Conservation (phyloP, 2,888 invertebrate genomes). For the Chrysolina haemoptera region DNA sequence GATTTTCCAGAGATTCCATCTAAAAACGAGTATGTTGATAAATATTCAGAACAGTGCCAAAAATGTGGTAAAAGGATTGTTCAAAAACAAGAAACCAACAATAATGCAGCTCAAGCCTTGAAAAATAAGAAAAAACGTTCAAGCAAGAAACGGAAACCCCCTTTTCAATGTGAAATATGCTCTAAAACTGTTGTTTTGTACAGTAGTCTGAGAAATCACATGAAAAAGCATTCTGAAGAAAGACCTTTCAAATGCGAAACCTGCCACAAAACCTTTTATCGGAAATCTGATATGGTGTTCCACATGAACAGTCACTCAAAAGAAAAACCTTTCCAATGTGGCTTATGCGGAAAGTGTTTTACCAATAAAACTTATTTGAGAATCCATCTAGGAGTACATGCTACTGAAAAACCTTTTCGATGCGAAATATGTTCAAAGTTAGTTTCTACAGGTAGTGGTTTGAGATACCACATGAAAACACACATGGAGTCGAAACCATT, state of each 20-base stretch:
- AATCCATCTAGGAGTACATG: not conserved
- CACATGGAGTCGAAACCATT: not conserved
- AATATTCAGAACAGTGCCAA: too few species aligned
- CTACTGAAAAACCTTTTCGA: not conserved
- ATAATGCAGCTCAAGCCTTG: too few species aligned
- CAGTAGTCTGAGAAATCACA: constrained; percentile 12
- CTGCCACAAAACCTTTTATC: not conserved
- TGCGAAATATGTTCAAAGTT: constrained; percentile 7
- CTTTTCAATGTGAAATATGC: constrained; percentile 8
- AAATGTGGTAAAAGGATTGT: too few species aligned
- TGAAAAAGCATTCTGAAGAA: constrained; percentile 12
- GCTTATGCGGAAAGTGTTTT: not conserved
- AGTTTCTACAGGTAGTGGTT: not conserved
- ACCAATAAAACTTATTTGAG: constrained; percentile 5
- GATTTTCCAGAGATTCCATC: too few species aligned
- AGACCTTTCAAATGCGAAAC: not conserved
- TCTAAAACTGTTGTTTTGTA: not conserved
- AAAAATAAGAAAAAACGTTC: too few species aligned
- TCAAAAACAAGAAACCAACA: too few species aligned
- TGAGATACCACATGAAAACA: constrained; percentile 3
- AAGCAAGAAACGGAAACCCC: not conserved
- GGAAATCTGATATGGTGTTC: not conserved
- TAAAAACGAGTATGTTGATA: too few species aligned
- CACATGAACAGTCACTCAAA: constrained; percentile 4
- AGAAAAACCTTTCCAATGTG: constrained; percentile 16